These are phyloP conservation scores for Helicoverpa zea DNA, from an alignment of 1,140 invertebrate genomes.

Conservation along the genomic window DNA sequence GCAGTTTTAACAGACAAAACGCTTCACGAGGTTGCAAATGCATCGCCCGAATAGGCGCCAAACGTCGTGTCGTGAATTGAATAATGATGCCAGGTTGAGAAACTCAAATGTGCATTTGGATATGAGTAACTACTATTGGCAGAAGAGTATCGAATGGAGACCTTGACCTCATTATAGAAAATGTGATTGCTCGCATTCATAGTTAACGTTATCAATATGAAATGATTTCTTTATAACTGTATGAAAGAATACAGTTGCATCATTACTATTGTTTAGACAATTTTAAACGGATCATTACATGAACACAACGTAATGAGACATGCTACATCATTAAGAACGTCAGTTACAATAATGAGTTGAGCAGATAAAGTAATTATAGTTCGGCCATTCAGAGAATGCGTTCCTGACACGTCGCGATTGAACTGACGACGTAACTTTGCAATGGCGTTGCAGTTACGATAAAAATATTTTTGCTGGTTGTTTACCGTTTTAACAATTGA, in stretches of 20 bases:
- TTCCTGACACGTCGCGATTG: too few species aligned
- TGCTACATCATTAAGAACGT: constrained; percentile 38
- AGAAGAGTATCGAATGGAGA: constrained; percentile 22
- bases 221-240: not conserved
- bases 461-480: too few species aligned
- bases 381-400: too few species aligned
- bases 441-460: too few species aligned
- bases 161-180: constrained; percentile 41
- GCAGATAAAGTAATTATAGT: constrained; percentile 53
- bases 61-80: constrained; percentile 61
- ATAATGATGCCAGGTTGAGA: constrained; percentile 69
- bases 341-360: constrained; percentile 37
- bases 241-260: not conserved
- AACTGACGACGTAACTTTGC: too few species aligned
- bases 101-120: constrained; percentile 59
- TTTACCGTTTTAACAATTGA: too few species aligned
- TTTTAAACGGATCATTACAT: not conserved
- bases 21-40: constrained; percentile 62
- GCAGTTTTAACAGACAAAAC: constrained; percentile 64
- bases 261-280: constrained; percentile 7
- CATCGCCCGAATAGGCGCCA: constrained; percentile 67
- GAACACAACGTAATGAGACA: constrained; percentile 1
- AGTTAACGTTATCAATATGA: constrained; percentile 9
- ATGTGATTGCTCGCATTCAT: constrained; percentile 4
- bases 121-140: constrained; percentile 50